Evolutionary conservation across 2,113 vertebrate species (phyloP), one percentile per base, ranked within the genome.

Genomic region (Scophthalmus maximus): DNA sequence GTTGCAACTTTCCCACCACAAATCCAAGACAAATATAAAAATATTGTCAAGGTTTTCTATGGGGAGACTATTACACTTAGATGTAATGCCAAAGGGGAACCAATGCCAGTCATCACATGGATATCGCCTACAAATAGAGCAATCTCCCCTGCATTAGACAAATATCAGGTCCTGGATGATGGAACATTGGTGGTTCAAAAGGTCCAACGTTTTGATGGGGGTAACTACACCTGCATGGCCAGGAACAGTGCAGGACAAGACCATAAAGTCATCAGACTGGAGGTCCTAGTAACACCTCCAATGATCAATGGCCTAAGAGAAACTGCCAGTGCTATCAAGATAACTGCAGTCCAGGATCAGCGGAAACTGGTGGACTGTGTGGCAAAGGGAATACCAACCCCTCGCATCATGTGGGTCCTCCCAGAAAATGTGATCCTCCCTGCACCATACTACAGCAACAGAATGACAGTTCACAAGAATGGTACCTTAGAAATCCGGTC

Each of bases 201-300:
- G 38, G 91, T 88, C 0, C 96, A 96, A 82, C 93, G 95, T 18
- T 94, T 93, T 6, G 97, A 98, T 88, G 94, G 78, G 0, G 97
- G 97, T 5, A 97, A 97, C 82, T 98, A 98, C 78, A 97, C 95
- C 0, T 98, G 97, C 3, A 53, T 94, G 20, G 95, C 90, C 0
- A 78, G 91, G 1, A 96, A 95, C 87, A 85, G 78, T 0, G 95
- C 92, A 1, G 97, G 97, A 1, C 95, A 97, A 78, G 95, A 95
- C 78, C 66, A 87, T 8, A 95, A 94, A 36, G 78, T 91, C 0
- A 59, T 93, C 26, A 91, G 81, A 73, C 68, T 98, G 17, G 92
- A 94, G 0, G 92, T 99, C 7, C 61, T 92, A 0, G 91, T 96
- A 23, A 91, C 91, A 14, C 81, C 95, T 23, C 97, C 96, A 2